A percentile compares a stretch with the other conserved stretches of the same genome.
Evolutionary conservation across 2,888 invertebrate species (phyloP).

Genomic region (Tachystola acroxantha): DNA sequence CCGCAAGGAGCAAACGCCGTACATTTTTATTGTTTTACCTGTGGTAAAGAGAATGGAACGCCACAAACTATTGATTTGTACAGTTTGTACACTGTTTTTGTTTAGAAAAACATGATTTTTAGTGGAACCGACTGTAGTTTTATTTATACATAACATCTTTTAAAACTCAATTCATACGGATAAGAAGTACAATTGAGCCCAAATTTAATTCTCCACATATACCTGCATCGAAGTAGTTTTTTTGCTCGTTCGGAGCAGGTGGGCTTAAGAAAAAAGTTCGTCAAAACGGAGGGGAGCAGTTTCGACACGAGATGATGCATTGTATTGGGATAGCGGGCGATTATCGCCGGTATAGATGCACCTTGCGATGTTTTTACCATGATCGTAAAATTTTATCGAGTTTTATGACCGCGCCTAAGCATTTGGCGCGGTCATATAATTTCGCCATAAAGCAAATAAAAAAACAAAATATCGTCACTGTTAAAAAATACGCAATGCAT

Average conservation of each 20-base stretch:
- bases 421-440: not conserved
- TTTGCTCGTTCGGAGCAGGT: conserved; percentile 42
- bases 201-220: conserved; percentile 23
- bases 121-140: too few relatives aligned
- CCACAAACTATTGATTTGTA: too few relatives aligned
- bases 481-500: too few relatives aligned
- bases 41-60: too few relatives aligned
- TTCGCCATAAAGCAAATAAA: not conserved
- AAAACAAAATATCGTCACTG: too few relatives aligned
- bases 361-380: conserved; percentile 6
- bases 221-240: conserved; percentile 36
- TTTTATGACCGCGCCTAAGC: not conserved
- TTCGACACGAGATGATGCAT: conserved; percentile 30
- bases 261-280: conserved; percentile 37
- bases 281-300: conserved; percentile 33
- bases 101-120: too few relatives aligned
- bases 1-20: too few relatives aligned
- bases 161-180: too few relatives aligned
- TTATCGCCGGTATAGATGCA: conserved; percentile 12
- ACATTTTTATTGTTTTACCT: too few relatives aligned
- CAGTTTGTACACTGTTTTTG: too few relatives aligned
- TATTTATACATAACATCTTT: too few relatives aligned
- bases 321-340: conserved; percentile 2
- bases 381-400: conserved; percentile 1
- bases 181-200: not conserved